Evolutionary conservation across 2,113 vertebrate species (phyloP).

Genomic region (Hippolais icterina): DNA sequence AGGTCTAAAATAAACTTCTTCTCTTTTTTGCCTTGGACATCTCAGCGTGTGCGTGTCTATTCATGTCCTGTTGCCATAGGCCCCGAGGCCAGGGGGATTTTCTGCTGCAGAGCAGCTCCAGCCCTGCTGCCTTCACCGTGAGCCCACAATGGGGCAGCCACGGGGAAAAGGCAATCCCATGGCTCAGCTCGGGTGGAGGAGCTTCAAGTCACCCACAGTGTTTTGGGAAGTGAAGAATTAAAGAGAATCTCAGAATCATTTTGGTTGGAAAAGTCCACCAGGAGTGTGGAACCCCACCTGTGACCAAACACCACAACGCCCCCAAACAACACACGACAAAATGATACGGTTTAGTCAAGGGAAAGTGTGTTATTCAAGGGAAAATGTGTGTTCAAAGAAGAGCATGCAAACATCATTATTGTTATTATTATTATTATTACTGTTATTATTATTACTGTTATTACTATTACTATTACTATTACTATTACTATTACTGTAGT

Average conservation of each 20-base stretch:
- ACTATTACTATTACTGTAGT: neutral
- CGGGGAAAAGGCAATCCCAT: fast-evolving
- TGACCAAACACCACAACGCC: neutral
- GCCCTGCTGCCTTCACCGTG: fast-evolving
- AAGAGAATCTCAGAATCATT: fast-evolving
- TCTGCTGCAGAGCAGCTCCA: neutral
- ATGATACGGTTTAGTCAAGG: fast-evolving
- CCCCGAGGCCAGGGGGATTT: neutral
- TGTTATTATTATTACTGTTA: too few species aligned
- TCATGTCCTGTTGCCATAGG: neutral
- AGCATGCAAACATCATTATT: too few species aligned
- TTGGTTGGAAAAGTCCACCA: neutral
- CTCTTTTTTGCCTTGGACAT: too few species aligned
- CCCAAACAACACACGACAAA: fast-evolving
- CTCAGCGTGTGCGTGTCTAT: too few species aligned
- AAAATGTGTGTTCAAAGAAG: neutral
- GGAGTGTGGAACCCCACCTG: neutral
- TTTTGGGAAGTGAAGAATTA: neutral
- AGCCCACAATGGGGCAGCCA: fast-evolving
- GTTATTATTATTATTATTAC: fast-evolving
- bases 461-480: neutral
- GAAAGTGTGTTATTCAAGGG: neutral
- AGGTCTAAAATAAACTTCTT: too few species aligned
- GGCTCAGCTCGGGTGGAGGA: neutral
- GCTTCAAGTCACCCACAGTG: fast-evolving